phyloP scores from a whole-genome alignment of 1,140 invertebrate species.

The Sycobia sp. region DNA sequence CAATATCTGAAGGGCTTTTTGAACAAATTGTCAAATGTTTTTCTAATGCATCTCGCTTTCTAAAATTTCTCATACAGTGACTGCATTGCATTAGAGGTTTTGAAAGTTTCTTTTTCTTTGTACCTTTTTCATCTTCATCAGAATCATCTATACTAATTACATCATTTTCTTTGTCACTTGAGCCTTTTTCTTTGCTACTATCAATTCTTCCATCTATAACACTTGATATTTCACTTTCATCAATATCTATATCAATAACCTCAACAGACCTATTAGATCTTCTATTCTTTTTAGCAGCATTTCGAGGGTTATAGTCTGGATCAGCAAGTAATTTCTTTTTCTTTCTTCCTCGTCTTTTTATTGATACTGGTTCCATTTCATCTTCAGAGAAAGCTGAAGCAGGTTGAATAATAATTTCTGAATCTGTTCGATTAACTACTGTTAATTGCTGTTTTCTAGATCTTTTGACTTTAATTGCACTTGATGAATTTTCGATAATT shows the following conservation, averaged over 20 bases:
- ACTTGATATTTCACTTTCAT: constrained; percentile 47
- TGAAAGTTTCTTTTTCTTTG: background rate
- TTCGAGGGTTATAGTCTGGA: constrained; percentile 44
- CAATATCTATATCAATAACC: constrained; percentile 56
- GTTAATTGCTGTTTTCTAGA: constrained; percentile 58
- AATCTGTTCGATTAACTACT: constrained; percentile 55
- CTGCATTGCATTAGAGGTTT: constrained; percentile 27
- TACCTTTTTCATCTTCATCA: constrained; percentile 41
- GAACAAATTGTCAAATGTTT: constrained; percentile 51
- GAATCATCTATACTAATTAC: constrained; percentile 58
- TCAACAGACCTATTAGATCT: constrained; percentile 51
- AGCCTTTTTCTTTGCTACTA: constrained; percentile 55
- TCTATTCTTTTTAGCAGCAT: constrained; percentile 39
- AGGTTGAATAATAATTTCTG: constrained; percentile 59
- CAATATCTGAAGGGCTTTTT: constrained; percentile 40
- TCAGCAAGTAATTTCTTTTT: constrained; percentile 43
- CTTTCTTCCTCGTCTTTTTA: constrained; percentile 45
- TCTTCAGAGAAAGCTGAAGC: constrained; percentile 50
- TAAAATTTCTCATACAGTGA: constrained; percentile 36
- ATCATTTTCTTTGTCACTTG: constrained; percentile 60
- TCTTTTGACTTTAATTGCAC: constrained; percentile 46
- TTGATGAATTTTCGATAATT: background rate
- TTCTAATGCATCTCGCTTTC: constrained; percentile 48
- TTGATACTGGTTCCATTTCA: constrained; percentile 38
- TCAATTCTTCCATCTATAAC: constrained; percentile 54